These are phyloP conservation scores for Remorina albescens DNA, from an alignment of 2,797 vertebrate species.

Conservation along the genomic window DNA sequence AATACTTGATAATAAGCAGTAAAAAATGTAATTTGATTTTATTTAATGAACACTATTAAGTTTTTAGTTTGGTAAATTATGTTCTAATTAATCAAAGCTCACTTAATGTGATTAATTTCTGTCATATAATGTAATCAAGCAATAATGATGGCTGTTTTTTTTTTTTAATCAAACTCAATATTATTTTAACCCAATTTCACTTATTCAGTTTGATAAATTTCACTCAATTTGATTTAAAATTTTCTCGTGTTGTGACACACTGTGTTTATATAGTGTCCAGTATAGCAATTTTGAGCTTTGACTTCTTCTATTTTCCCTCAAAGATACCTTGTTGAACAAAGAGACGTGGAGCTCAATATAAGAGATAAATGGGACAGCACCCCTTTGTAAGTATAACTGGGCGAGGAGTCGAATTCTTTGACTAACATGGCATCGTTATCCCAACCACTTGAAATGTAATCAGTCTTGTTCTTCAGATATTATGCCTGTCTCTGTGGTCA, in stretches of 20 bases:
- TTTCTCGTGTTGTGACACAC: not conserved
- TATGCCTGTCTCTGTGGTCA: slow-evolving; percentile 98
- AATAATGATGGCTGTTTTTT: too few relatives aligned
- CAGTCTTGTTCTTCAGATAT: slow-evolving; percentile 83
- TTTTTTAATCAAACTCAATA: too few relatives aligned
- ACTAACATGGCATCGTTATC: not conserved
- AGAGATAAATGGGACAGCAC: slow-evolving; percentile 98
- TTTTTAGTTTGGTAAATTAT: too few relatives aligned
- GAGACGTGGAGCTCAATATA: slow-evolving; percentile 96
- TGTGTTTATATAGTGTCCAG: not conserved
- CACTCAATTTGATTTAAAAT: too few relatives aligned
- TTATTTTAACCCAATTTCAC: too few relatives aligned
- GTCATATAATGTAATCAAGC: too few relatives aligned
- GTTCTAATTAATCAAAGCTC: too few relatives aligned
- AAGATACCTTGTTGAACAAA: slow-evolving; percentile 96
- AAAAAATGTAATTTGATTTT: too few relatives aligned
- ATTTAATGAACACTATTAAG: too few relatives aligned
- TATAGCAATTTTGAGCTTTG: not conserved
- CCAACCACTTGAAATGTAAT: not conserved
- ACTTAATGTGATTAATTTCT: too few relatives aligned
- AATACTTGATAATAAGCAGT: too few relatives aligned
- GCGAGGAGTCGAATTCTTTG: not conserved
- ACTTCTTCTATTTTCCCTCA: slow-evolving; percentile 5
- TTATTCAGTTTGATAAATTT: too few relatives aligned
- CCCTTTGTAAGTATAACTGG: slow-evolving; percentile 90